These are phyloP conservation scores for Drosophila atripex DNA, from an alignment of 2,888 invertebrate genomes.

Conservation along the genomic window DNA sequence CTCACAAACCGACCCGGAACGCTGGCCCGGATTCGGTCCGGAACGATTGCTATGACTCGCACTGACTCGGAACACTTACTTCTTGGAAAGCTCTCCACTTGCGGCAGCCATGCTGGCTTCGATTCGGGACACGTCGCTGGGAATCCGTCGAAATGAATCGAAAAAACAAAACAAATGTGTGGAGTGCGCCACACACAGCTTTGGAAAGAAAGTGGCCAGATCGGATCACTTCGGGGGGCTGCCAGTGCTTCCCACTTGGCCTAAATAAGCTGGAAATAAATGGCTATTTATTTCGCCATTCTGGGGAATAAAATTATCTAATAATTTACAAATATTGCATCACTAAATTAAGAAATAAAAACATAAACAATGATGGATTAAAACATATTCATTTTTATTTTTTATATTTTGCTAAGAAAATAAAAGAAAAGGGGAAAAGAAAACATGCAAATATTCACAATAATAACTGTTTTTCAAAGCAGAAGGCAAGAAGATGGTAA, in stretches of 20 bases:
- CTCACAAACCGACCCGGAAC: slow-evolving; percentile 18
- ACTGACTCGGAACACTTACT: slow-evolving; percentile 72
- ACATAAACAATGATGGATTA: background rate
- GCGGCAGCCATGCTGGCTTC: slow-evolving; percentile 71
- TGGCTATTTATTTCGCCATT: background rate
- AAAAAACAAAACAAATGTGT: slow-evolving; percentile 31
- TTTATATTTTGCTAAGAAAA: no score
- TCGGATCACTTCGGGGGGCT: background rate
- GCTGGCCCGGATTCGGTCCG: slow-evolving; percentile 8
- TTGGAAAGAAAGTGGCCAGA: slow-evolving; percentile 12
- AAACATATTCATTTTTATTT: background rate
- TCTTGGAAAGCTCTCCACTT: slow-evolving; percentile 81
- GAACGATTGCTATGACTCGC: no score
- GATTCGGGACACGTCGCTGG: slow-evolving; percentile 3
- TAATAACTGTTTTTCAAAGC: no score
- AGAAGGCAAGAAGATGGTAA: no score
- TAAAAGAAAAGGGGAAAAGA: no score
- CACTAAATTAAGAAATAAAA: background rate
- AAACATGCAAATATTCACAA: no score
- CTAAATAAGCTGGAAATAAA: background rate
- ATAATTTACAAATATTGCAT: background rate
- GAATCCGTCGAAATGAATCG: slow-evolving; percentile 12
- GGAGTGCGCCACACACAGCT: slow-evolving; percentile 38
- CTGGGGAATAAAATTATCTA: background rate
- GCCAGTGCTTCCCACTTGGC: background rate